Percentiles rank a stretch among this genome's conserved stretches.
phyloP scores from a whole-genome alignment of 2,797 vertebrate genomes.

The Australoheros facetus region DNA sequence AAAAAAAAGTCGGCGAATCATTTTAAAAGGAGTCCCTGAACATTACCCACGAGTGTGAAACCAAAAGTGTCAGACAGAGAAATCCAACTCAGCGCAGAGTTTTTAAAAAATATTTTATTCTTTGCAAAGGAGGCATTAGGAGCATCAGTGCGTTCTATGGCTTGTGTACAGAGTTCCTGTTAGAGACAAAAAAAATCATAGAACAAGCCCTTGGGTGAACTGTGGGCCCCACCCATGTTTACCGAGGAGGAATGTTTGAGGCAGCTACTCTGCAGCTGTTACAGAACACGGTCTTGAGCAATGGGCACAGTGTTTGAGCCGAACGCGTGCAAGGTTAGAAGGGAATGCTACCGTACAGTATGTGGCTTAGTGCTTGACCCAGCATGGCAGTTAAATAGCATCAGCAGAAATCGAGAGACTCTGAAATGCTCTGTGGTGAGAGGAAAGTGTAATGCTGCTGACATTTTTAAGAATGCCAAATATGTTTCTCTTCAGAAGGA shows the following conservation, averaged over 20 bases:
- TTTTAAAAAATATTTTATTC: conserved; percentile 74
- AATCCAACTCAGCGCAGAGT: not conserved
- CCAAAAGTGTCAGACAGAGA: conserved; percentile 28
- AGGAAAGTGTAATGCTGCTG: conserved; percentile 40
- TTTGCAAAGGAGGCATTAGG: conserved; percentile 79
- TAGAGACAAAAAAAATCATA: conserved; percentile 63
- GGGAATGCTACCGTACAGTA: conserved; percentile 74
- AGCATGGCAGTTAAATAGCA: conserved; percentile 46
- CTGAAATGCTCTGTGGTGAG: conserved; percentile 16
- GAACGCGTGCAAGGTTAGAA: conserved; percentile 48
- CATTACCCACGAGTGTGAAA: conserved; percentile 7
- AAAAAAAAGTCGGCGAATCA: not conserved
- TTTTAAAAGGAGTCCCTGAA: conserved; percentile 23
- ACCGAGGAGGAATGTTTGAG: conserved; percentile 80
- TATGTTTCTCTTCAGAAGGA: conserved; percentile 28
- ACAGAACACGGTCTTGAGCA: conserved; percentile 66
- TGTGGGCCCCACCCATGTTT: conserved; percentile 78
- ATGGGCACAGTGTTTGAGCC: conserved; percentile 68
- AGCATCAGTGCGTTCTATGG: conserved; percentile 76
- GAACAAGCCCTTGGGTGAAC: conserved; percentile 75
- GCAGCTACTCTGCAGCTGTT: conserved; percentile 75
- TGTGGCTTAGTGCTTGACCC: conserved; percentile 50
- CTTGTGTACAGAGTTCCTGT: conserved; percentile 75
- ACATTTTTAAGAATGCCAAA: conserved; percentile 34
- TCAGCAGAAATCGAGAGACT: conserved; percentile 20